A percentile compares a stretch with the other conserved stretches of the same genome.
phyloP scores from a whole-genome alignment of 2,888 invertebrate species.

The Trileptium ribeirensis region DNA sequence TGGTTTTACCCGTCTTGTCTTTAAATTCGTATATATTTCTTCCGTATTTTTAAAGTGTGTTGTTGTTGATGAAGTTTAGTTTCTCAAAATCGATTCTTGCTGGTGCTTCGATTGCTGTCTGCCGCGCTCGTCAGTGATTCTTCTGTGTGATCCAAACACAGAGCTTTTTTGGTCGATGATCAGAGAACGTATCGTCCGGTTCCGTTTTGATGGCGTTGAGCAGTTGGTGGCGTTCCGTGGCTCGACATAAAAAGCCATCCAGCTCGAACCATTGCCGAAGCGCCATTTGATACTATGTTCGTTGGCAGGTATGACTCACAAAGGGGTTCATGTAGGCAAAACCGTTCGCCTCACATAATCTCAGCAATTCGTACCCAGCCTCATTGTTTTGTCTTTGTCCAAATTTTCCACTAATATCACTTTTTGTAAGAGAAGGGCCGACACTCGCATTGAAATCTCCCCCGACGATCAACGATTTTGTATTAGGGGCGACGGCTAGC shows the following conservation, averaged over 20 bases:
- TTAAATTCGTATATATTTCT: too few species aligned
- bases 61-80: neutral
- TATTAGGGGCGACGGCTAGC: neutral
- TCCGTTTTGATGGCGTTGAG: neutral
- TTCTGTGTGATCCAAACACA: neutral
- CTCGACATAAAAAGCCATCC: neutral
- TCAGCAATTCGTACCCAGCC: neutral
- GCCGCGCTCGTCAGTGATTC: neutral
- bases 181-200: neutral
- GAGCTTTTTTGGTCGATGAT: neutral
- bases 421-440: neutral
- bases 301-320: neutral
- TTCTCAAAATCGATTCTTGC: neutral
- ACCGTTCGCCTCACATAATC: neutral
- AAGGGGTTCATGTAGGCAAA: neutral
- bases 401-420: neutral
- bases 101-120: neutral
- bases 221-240: neutral
- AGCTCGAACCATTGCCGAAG: neutral
- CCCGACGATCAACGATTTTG: neutral
- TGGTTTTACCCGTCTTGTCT: too few species aligned
- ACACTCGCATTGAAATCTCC: neutral
- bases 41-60: too few species aligned
- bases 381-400: neutral
- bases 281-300: neutral